Evolutionary conservation across 2,888 invertebrate species (phyloP).

Genomic region (Mantis religiosa): DNA sequence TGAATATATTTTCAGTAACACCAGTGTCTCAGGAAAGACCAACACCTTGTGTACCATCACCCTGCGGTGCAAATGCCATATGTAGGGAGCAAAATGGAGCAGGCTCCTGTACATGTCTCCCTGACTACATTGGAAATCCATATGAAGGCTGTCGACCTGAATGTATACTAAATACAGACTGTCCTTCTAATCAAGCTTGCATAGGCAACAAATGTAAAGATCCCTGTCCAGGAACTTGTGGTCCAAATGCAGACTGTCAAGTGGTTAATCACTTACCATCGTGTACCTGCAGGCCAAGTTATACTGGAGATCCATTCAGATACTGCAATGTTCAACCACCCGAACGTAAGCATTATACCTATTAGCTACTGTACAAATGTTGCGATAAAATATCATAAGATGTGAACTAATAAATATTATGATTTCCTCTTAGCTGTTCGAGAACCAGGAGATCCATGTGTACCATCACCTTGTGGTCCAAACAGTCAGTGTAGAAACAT

Average conservation of each 20-base stretch:
- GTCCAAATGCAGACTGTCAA: conserved; percentile 67
- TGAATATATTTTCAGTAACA: conserved; percentile 17
- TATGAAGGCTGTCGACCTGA: conserved; percentile 59
- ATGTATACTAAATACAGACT: conserved; percentile 68
- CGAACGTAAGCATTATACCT: too few relatives aligned
- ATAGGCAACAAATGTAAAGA: conserved; percentile 68
- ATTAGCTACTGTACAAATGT: too few relatives aligned
- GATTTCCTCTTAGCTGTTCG: too few relatives aligned
- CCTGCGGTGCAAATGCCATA: conserved; percentile 51
- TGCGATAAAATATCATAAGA: too few relatives aligned
- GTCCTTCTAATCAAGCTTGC: conserved; percentile 65
- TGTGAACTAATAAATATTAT: too few relatives aligned
- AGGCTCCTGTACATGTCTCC: conserved; percentile 52
- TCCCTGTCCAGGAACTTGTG: conserved; percentile 76
- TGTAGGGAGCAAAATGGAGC: conserved; percentile 50
- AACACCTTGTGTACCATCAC: conserved; percentile 52
- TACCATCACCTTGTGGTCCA: conserved; percentile 62
- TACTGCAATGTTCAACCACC: conserved; percentile 50
- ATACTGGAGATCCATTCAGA: conserved; percentile 71
- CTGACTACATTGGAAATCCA: conserved; percentile 54
- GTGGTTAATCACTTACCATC: conserved; percentile 68
- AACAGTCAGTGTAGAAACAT: conserved; percentile 58
- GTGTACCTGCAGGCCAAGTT: conserved; percentile 64
- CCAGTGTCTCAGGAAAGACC: conserved; percentile 46
- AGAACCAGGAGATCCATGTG: conserved; percentile 35